Evolutionary conservation across 2,797 vertebrate species (phyloP).

Genomic region (Allobates femoralis): DNA sequence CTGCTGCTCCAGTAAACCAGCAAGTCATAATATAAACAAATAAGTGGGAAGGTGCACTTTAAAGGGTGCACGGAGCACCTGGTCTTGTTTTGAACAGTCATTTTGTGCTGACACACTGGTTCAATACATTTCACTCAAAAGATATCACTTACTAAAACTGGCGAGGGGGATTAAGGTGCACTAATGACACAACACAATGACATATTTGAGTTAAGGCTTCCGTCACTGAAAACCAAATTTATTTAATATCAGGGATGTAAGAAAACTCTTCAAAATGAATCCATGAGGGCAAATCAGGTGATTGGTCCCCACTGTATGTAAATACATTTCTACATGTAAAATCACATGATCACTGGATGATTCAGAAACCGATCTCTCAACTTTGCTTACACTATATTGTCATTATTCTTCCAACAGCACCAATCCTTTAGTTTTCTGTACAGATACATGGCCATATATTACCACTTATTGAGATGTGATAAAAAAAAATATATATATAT

Average conservation of each 20-base stretch:
- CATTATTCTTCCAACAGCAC: neutral
- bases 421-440: neutral
- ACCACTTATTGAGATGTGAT: slow-evolving; percentile 25
- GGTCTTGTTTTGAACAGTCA: too few species aligned
- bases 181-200: neutral
- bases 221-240: slow-evolving; percentile 12
- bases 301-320: slow-evolving; percentile 11
- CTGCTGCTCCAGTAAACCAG: too few species aligned
- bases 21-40: too few species aligned
- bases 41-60: too few species aligned
- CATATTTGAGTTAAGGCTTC: neutral
- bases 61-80: too few species aligned
- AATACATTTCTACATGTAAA: neutral
- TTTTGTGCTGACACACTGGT: too few species aligned
- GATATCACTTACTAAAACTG: neutral
- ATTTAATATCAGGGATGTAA: slow-evolving; percentile 11
- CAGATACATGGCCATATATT: slow-evolving; percentile 7
- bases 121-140: too few species aligned
- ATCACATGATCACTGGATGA: neutral
- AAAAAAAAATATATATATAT: too few species aligned
- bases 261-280: neutral
- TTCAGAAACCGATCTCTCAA: neutral
- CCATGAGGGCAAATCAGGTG: slow-evolving; percentile 2
- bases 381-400: neutral
- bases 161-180: neutral